A percentile compares a stretch with the other conserved stretches of the same genome.
phyloP scores from a whole-genome alignment of 2,888 invertebrate species.

The Lypha dubia region DNA sequence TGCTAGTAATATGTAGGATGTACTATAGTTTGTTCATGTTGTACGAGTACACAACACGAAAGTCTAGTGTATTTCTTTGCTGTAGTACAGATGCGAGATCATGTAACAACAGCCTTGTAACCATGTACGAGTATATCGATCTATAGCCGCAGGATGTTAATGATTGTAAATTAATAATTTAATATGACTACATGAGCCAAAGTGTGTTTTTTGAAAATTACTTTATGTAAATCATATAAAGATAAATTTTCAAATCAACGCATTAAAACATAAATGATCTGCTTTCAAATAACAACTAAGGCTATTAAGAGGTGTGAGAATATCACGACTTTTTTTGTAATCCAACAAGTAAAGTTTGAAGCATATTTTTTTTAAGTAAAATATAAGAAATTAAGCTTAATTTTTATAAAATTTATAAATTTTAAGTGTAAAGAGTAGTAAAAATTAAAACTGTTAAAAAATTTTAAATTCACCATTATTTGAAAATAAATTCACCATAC shows the following conservation, averaged over 20 bases:
- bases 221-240: conserved; percentile 76
- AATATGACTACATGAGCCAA: conserved; percentile 76
- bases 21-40: conserved; percentile 26
- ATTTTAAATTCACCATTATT: not conserved
- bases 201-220: conserved; percentile 74
- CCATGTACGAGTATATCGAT: conserved; percentile 72
- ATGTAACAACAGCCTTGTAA: conserved; percentile 50
- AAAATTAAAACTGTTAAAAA: too few species aligned
- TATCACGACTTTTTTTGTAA: conserved; percentile 16
- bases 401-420: too few species aligned
- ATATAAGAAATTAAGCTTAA: too few species aligned
- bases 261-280: conserved; percentile 73
- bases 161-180: conserved; percentile 83
- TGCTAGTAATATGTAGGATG: conserved; percentile 55
- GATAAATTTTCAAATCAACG: conserved; percentile 76
- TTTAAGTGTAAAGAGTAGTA: too few species aligned
- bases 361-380: too few species aligned
- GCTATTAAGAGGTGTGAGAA: conserved; percentile 66
- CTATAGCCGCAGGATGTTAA: conserved; percentile 80
- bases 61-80: conserved; percentile 4
- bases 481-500: not conserved
- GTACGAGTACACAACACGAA: too few species aligned
- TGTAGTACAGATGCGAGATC: not conserved
- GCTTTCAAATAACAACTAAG: conserved; percentile 56
- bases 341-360: not conserved